Percentiles rank a stretch among this genome's conserved stretches.
These are phyloP conservation scores for Dugesia japonica DNA, from an alignment of 2,888 invertebrate species.

Conservation along the genomic window DNA sequence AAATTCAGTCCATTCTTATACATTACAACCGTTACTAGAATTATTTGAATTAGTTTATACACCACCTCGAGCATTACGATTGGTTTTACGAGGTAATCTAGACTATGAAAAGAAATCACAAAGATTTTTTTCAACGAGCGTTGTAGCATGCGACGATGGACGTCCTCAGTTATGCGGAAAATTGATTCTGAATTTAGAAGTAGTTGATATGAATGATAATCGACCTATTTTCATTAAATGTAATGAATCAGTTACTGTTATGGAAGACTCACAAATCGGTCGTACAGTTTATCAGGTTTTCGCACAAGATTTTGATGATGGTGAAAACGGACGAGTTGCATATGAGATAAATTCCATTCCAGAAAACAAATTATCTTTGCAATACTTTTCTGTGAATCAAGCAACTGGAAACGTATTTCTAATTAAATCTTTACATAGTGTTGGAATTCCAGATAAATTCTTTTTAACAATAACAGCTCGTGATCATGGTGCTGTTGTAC, in stretches of 20 bases:
- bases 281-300: not conserved
- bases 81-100: not conserved
- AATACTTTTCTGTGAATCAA: not conserved
- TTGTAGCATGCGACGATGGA: not conserved
- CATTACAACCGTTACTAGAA: not conserved
- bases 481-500: not conserved
- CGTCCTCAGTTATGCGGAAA: not conserved
- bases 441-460: not conserved
- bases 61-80: not conserved
- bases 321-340: not conserved
- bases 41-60: conserved; percentile 11
- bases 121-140: not conserved
- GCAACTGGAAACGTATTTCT: not conserved
- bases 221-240: not conserved
- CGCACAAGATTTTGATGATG: not conserved
- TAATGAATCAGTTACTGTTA: not conserved
- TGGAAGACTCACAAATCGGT: not conserved
- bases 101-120: not conserved
- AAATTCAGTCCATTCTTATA: not conserved
- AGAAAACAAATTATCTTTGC: not conserved
- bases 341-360: not conserved
- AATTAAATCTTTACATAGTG: not conserved
- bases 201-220: not conserved
- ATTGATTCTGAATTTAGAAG: not conserved
- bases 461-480: not conserved